phyloP scores from a whole-genome alignment of 2,797 vertebrate genomes.

The Anabas testudineus region DNA sequence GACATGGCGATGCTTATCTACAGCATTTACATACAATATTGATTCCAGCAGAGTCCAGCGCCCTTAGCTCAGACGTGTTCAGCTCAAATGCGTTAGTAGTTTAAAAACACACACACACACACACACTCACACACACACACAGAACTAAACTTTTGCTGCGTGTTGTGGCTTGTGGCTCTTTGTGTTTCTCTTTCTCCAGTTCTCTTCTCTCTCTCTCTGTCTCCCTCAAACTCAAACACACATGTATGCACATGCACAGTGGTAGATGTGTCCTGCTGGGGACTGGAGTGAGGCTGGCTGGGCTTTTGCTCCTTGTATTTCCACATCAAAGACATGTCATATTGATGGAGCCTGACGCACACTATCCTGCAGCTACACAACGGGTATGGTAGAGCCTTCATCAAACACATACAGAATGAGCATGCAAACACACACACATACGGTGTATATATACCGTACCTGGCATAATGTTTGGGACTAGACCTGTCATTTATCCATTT shows the following conservation, averaged over 20 bases:
- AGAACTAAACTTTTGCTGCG: constrained; percentile 33
- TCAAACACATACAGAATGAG: constrained; percentile 58
- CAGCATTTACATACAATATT: constrained; percentile 37
- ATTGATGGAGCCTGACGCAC: constrained; percentile 77
- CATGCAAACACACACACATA: constrained; percentile 20
- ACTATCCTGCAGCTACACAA: constrained; percentile 77
- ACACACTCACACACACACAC: constrained; percentile 19
- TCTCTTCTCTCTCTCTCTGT: background rate
- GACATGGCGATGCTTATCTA: constrained; percentile 16
- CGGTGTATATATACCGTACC: background rate
- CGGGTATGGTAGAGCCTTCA: constrained; percentile 58
- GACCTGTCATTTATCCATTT: background rate
- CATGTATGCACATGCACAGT: constrained; percentile 45
- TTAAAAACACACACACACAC: constrained; percentile 22
- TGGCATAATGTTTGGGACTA: background rate
- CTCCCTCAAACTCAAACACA: constrained; percentile 35
- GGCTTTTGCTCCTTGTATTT: constrained; percentile 78
- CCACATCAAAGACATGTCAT: constrained; percentile 85
- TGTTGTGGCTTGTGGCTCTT: constrained; percentile 51
- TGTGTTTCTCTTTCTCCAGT: constrained; percentile 23
- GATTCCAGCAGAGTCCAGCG: constrained; percentile 22
- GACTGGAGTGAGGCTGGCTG: constrained; percentile 71
- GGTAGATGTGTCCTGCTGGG: constrained; percentile 70
- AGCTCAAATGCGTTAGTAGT: constrained; percentile 29
- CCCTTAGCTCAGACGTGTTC: constrained; percentile 30